Percentiles rank a stretch among this genome's conserved stretches.
Evolutionary conservation across 2,113 vertebrate species (phyloP).

Genomic region (Pluvianellus socialis): DNA sequence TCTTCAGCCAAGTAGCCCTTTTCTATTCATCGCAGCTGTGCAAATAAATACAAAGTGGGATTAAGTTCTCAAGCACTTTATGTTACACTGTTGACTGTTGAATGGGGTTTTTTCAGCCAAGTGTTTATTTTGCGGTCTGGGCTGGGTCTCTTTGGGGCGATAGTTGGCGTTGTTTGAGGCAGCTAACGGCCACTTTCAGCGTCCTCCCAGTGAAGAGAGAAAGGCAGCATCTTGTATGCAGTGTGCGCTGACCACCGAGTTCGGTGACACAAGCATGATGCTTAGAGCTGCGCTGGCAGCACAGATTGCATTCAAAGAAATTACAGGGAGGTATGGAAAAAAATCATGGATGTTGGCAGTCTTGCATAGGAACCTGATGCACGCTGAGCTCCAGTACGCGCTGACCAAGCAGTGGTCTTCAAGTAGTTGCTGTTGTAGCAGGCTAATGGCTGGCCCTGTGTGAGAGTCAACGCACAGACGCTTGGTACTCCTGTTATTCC

Average conservation of each 20-base stretch:
- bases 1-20: not conserved
- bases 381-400: accelerated
- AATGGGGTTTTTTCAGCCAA: not conserved
- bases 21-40: not conserved
- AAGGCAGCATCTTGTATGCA: not conserved
- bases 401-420: not conserved
- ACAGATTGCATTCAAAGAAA: not conserved
- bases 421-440: not conserved
- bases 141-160: not conserved
- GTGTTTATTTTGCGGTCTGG: not conserved
- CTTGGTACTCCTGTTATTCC: not conserved
- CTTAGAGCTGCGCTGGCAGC: not conserved
- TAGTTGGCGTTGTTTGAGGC: not conserved
- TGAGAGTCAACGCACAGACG: not conserved
- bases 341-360: not conserved
- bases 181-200: not conserved
- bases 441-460: not conserved
- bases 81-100: not conserved
- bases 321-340: not conserved
- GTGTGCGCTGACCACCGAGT: not conserved
- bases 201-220: not conserved
- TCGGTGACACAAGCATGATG: not conserved
- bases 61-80: not conserved
- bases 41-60: not conserved
- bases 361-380: not conserved